Evolutionary conservation across 1,140 invertebrate species (phyloP), one percentile per base, ranked within the genome.

Genomic region (Nymphalis io): DNA sequence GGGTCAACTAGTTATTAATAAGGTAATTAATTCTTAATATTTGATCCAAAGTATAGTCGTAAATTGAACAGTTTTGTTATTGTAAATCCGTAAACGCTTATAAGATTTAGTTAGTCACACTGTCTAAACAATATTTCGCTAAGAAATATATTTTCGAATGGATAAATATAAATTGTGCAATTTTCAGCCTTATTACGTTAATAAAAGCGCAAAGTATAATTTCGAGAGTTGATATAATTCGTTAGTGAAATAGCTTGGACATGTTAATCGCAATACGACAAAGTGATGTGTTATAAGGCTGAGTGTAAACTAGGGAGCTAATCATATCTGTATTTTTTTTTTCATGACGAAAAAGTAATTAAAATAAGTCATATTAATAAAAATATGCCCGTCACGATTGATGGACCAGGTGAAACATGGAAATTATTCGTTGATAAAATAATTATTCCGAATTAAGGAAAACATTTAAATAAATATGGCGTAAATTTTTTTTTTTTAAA

Each of bases 181-280:
- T 38, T 46, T 64, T 70, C 11, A 57, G 51, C 61, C 53, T 57
- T 70, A 70, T 40, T 8, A 0, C 2, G 1, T 12, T 46, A 51
- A 5, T 2, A 53, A 64, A 64, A 70, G 27, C 15, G 61, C 3
- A 13, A 39, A n/a, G n/a, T 11, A 6, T 20, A 38, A 38, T 33
- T 53, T 46, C 20, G 21, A n/a, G 16, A 42, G 23, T 27, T 46
- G 68, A 59, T 58, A 58, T 65, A 51, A 70, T 58, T 60, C 60
- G 44, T 59, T 60, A 65, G 68, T 27, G 42, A 58, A 44, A 57
- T 23, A 58, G 55, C 63, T 72, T 57, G 70, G 70, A 72, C 70
- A 72, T 72, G 70, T 72, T 72, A 72, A 72, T 72, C 70, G 70
- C 51, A 59, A 70, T 70, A 70, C 70, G 70, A 72, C 70, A 67